Evolutionary conservation across 2,888 invertebrate species (phyloP).

Genomic region (Lysandra bellargus): DNA sequence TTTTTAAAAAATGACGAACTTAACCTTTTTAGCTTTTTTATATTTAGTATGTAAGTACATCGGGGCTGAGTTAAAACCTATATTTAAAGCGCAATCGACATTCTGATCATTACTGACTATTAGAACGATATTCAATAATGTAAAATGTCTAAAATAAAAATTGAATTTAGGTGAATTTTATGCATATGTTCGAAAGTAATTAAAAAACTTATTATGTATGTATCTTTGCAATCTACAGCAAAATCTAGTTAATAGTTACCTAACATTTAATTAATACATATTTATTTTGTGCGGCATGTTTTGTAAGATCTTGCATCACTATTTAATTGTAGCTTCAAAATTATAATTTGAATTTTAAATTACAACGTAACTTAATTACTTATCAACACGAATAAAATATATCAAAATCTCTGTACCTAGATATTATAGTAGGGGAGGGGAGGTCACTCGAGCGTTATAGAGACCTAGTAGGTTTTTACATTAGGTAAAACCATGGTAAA

Average conservation of each 20-base stretch:
- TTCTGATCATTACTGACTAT: background rate
- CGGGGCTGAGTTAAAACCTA: background rate
- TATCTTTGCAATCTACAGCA: background rate
- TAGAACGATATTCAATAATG: background rate
- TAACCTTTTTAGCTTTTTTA: no score
- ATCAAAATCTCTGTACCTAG: no score
- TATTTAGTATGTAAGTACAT: background rate
- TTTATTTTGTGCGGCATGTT: background rate
- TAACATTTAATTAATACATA: background rate
- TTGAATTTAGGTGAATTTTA: background rate
- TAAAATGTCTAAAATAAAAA: background rate
- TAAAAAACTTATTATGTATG: background rate
- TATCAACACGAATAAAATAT: background rate
- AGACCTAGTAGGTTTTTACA: no score
- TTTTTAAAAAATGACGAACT: no score
- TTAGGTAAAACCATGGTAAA: no score
- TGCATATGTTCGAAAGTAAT: background rate
- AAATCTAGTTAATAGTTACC: slow-evolving; percentile 10
- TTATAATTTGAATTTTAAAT: background rate
- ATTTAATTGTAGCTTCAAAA: slow-evolving; percentile 3
- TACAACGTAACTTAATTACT: background rate
- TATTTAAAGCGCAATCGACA: background rate
- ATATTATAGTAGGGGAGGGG: no score
- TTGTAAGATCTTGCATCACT: slow-evolving; percentile 14
- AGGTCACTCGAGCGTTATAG: no score